Conservation (phyloP, 2,888 invertebrate genomes). For the Monopis laevigella region DNA sequence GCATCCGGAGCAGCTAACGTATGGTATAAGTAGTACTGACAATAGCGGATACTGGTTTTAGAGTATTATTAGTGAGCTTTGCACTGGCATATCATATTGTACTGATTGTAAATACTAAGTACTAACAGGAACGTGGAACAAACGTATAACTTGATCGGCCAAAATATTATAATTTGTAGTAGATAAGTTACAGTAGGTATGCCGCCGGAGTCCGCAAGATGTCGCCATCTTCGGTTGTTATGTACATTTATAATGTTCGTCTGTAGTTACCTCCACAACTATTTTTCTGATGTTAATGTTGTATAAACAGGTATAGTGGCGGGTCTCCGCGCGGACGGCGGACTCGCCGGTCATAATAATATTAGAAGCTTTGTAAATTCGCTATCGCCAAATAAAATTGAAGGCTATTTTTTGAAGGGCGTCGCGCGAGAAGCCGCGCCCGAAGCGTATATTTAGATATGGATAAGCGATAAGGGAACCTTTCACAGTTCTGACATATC, state of each 20-base stretch:
- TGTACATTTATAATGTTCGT: constrained; percentile 44
- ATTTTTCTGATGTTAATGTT: not conserved
- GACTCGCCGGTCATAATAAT: too few relatives aligned
- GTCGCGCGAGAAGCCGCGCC: not conserved
- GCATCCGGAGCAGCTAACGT: too few relatives aligned
- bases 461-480: constrained; percentile 58
- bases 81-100: constrained; percentile 64
- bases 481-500: constrained; percentile 64
- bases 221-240: constrained; percentile 65
- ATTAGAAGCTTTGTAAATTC: constrained; percentile 9
- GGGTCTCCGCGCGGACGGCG: too few relatives aligned
- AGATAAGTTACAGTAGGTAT: not conserved
- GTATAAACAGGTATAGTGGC: not conserved
- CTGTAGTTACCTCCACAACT: constrained; percentile 39
- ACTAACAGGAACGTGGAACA: not conserved
- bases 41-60: constrained; percentile 42
- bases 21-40: too few relatives aligned
- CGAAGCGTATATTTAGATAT: too few relatives aligned
- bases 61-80: constrained; percentile 69
- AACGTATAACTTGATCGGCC: not conserved
- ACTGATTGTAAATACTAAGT: not conserved
- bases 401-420: constrained; percentile 7
- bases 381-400: constrained; percentile 10
- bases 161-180: constrained; percentile 1
- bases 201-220: constrained; percentile 19